Percentiles rank a stretch among this genome's conserved stretches.
Evolutionary conservation across 1,140 invertebrate genomes (phyloP).

Genomic region (Proales similis): DNA sequence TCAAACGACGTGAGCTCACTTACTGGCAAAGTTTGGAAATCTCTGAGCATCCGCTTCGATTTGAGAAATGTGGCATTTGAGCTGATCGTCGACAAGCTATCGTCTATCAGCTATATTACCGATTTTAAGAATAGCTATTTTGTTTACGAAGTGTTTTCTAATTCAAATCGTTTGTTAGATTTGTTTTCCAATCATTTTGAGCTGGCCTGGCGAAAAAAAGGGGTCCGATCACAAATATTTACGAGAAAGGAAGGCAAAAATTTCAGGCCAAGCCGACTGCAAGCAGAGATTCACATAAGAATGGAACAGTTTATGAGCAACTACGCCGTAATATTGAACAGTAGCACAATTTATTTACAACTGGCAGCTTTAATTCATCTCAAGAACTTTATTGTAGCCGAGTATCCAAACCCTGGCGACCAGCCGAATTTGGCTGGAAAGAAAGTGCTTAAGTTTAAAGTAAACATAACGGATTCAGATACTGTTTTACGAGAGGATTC

Average conservation of each 20-base stretch:
- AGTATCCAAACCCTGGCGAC: neutral
- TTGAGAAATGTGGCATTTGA: conserved; percentile 77
- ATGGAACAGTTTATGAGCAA: too few relatives aligned
- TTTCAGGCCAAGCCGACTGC: neutral
- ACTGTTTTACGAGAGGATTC: conserved; percentile 20
- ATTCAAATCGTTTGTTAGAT: conserved; percentile 19
- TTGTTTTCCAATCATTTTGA: conserved; percentile 31
- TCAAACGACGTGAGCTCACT: conserved; percentile 46
- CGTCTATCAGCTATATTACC: neutral
- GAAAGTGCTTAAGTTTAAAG: neutral
- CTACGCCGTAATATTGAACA: too few relatives aligned
- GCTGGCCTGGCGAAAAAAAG: conserved; percentile 11
- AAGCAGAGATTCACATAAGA: conserved; percentile 19
- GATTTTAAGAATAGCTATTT: conserved; percentile 12
- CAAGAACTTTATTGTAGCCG: neutral
- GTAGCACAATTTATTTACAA: too few relatives aligned
- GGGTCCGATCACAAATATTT: neutral
- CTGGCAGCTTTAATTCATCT: conserved; percentile 8
- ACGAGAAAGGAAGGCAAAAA: neutral
- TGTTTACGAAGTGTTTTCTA: conserved; percentile 32
- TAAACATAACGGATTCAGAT: conserved; percentile 34
- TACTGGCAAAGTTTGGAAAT: conserved; percentile 60
- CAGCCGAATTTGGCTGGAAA: neutral
- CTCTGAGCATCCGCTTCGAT: conserved; percentile 70
- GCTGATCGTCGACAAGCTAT: conserved; percentile 53